A percentile compares a stretch with the other conserved stretches of the same genome.
These are phyloP conservation scores for Heliothis virescens DNA, from an alignment of 1,140 invertebrate species.

Conservation along the genomic window DNA sequence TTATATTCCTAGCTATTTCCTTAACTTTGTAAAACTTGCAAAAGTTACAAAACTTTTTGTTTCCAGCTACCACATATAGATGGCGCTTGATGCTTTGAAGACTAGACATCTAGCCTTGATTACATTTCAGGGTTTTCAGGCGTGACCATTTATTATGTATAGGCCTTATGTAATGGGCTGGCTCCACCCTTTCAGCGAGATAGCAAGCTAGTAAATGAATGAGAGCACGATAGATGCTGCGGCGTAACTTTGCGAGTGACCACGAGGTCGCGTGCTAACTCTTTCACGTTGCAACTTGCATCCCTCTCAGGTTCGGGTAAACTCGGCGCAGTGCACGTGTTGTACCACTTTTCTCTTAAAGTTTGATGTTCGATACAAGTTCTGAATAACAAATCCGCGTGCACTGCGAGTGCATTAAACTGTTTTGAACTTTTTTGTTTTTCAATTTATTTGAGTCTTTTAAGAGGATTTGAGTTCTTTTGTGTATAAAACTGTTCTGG, in stretches of 20 bases:
- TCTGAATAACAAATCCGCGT: constrained; percentile 12
- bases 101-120: too few species aligned
- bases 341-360: constrained; percentile 10
- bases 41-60: too few species aligned
- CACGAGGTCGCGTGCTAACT: constrained; percentile 15
- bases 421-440: constrained; percentile 24
- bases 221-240: constrained; percentile 2
- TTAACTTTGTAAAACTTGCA: too few species aligned
- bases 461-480: neutral
- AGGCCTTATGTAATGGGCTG: neutral
- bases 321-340: constrained; percentile 11
- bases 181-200: constrained; percentile 15
- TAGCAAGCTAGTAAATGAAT: neutral
- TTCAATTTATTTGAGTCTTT: too few species aligned
- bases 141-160: too few species aligned
- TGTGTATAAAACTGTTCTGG: neutral
- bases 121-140: too few species aligned
- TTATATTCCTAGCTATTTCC: too few species aligned
- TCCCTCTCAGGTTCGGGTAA: constrained; percentile 7
- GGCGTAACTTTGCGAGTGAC: neutral
- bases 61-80: too few species aligned
- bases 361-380: constrained; percentile 27
- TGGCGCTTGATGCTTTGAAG: too few species aligned
- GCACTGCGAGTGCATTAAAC: constrained; percentile 17
- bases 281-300: neutral